Percentiles rank a stretch among this genome's conserved stretches.
Conservation (phyloP, 2,113 vertebrate genomes). For the Saguinus midas region DNA sequence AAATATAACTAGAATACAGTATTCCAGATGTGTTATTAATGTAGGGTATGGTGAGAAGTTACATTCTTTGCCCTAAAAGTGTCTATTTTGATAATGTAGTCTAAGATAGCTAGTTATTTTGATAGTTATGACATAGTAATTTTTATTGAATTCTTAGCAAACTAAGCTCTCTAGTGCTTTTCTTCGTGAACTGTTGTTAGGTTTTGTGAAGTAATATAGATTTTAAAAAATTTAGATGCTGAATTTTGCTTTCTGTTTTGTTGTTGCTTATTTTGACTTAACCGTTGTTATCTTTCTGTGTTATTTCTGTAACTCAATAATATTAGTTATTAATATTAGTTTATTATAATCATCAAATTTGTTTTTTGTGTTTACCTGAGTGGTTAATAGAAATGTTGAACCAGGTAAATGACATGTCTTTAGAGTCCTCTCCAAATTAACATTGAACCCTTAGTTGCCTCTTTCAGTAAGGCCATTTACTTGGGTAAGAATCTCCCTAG, state of each 20-base stretch:
- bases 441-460: not conserved
- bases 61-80: not conserved
- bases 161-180: not conserved
- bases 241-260: not conserved
- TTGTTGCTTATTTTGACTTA: conserved; percentile 10
- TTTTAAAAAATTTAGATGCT: not conserved
- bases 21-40: not conserved
- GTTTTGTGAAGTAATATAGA: not conserved
- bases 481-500: not conserved
- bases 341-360: not conserved
- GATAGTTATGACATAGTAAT: not conserved
- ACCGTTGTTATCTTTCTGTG: not conserved
- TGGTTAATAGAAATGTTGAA: conserved; percentile 36
- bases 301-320: conserved; percentile 29
- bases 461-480: not conserved
- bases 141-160: not conserved
- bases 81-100: not conserved
- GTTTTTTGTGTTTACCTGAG: not conserved
- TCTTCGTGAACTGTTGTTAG: not conserved
- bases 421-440: not conserved
- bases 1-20: conserved; percentile 11
- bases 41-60: not conserved
- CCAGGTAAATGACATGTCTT: not conserved
- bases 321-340: not conserved
- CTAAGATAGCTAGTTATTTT: not conserved